phyloP scores from a whole-genome alignment of 2,888 invertebrate species.

The Peribatodes rhomboidaria region DNA sequence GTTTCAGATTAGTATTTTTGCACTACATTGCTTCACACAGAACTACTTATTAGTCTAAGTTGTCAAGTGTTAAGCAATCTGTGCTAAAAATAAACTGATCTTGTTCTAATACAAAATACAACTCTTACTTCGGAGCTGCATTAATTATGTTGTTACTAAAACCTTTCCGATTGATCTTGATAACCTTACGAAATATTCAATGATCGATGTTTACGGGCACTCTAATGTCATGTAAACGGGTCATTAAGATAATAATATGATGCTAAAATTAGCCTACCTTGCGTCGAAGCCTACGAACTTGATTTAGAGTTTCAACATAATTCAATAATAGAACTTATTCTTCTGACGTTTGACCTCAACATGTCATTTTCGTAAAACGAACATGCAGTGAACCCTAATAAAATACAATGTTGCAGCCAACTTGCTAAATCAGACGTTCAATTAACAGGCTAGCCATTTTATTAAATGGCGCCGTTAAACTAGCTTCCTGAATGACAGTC shows the following conservation, averaged over 20 bases:
- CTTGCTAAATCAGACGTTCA: no score
- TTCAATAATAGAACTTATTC: neutral
- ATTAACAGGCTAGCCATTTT: no score
- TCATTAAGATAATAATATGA: slow-evolving; percentile 4
- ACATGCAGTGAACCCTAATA: no score
- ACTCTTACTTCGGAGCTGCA: slow-evolving; percentile 25
- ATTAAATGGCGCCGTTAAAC: no score
- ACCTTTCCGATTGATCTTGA: slow-evolving; percentile 7
- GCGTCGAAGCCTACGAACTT: neutral
- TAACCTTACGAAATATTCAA: slow-evolving; percentile 16
- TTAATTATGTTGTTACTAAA: slow-evolving; percentile 20
- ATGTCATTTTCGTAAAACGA: neutral
- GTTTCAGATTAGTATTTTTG: slow-evolving; percentile 64
- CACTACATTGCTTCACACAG: slow-evolving; percentile 28
- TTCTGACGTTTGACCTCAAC: neutral
- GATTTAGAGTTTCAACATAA: neutral
- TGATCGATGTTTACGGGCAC: slow-evolving; percentile 16
- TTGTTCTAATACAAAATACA: slow-evolving; percentile 8
- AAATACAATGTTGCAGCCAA: no score
- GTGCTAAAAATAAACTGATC: slow-evolving; percentile 15
- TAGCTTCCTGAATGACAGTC: no score
- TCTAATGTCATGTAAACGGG: slow-evolving; percentile 19
- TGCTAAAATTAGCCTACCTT: slow-evolving; percentile 8
- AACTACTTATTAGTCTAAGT: slow-evolving; percentile 16
- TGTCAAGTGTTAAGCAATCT: slow-evolving; percentile 12